These are phyloP conservation scores for Lampropteryx suffumata DNA, from an alignment of 2,888 invertebrate species.

Conservation along the genomic window DNA sequence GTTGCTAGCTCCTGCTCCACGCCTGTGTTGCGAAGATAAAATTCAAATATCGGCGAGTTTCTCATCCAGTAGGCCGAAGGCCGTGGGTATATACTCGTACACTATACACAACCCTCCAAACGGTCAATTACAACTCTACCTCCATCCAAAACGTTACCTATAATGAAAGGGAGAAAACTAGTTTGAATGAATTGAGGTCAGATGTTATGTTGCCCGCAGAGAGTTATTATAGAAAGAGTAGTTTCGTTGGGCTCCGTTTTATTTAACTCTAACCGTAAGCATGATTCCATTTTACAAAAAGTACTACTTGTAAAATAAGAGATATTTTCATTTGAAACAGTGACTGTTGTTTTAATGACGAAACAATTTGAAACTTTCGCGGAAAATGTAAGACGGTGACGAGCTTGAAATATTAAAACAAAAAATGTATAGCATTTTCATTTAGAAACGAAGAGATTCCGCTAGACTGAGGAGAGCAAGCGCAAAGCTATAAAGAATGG, in stretches of 20 bases:
- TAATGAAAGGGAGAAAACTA: constrained; percentile 33
- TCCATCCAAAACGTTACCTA: constrained; percentile 28
- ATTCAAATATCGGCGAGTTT: constrained; percentile 32
- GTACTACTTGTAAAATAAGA: constrained; percentile 2
- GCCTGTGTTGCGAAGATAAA: constrained; percentile 59
- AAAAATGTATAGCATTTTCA: constrained; percentile 36
- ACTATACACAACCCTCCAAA: constrained; percentile 17
- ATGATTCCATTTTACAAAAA: not conserved
- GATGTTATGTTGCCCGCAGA: constrained; percentile 22
- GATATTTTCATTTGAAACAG: constrained; percentile 20
- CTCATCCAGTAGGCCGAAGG: constrained; percentile 12
- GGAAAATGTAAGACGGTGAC: constrained; percentile 26
- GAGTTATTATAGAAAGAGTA: constrained; percentile 24
- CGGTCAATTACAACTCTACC: constrained; percentile 34
- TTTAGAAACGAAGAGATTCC: constrained; percentile 33
- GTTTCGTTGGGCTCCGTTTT: constrained; percentile 14
- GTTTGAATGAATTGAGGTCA: constrained; percentile 36
- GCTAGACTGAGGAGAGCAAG: constrained; percentile 19
- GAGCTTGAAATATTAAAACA: constrained; percentile 38
- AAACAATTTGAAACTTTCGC: constrained; percentile 28
- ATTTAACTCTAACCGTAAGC: not conserved
- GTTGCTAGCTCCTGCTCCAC: constrained; percentile 28
- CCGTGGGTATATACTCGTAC: not conserved
- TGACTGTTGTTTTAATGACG: constrained; percentile 28
- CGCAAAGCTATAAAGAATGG: constrained; percentile 18